Evolutionary conservation across 2,888 invertebrate genomes (phyloP).

Genomic region (Neoaliturus tenellus): DNA sequence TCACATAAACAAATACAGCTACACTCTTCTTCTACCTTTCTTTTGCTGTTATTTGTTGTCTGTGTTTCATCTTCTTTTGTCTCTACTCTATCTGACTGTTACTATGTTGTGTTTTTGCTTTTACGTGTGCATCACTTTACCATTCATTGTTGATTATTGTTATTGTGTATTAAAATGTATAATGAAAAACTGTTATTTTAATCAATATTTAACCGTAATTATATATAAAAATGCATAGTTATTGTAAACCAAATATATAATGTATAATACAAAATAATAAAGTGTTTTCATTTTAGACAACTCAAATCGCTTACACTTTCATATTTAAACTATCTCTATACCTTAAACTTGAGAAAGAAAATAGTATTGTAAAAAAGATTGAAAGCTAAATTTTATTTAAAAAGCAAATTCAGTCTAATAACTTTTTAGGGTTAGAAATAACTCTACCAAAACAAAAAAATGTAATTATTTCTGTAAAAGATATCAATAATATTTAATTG

Average conservation of each 20-base stretch:
- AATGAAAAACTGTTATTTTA: background rate
- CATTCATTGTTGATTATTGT: slow-evolving; percentile 3
- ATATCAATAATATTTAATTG: background rate
- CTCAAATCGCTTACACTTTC: too few species aligned
- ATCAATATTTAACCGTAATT: too few species aligned
- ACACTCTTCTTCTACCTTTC: background rate
- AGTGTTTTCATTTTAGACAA: too few species aligned
- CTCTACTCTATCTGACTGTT: slow-evolving; percentile 14
- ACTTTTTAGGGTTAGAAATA: background rate
- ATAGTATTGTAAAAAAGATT: too few species aligned
- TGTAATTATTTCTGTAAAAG: background rate
- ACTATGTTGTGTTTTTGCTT: slow-evolving; percentile 18
- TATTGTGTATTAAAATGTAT: background rate
- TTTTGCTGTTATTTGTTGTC: slow-evolving; percentile 26
- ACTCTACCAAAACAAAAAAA: background rate
- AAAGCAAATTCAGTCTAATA: background rate
- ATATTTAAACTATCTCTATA: too few species aligned
- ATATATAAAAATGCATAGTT: too few species aligned
- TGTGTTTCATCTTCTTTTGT: slow-evolving; percentile 12
- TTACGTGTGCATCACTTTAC: slow-evolving; percentile 17
- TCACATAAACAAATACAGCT: slow-evolving; percentile 23
- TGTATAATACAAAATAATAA: too few species aligned
- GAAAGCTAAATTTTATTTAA: background rate
- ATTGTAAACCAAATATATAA: too few species aligned
- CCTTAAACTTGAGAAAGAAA: too few species aligned